Evolutionary conservation across 2,888 invertebrate genomes (phyloP), one percentile per base, ranked within the genome.

Genomic region (Drosophila mimica): DNA sequence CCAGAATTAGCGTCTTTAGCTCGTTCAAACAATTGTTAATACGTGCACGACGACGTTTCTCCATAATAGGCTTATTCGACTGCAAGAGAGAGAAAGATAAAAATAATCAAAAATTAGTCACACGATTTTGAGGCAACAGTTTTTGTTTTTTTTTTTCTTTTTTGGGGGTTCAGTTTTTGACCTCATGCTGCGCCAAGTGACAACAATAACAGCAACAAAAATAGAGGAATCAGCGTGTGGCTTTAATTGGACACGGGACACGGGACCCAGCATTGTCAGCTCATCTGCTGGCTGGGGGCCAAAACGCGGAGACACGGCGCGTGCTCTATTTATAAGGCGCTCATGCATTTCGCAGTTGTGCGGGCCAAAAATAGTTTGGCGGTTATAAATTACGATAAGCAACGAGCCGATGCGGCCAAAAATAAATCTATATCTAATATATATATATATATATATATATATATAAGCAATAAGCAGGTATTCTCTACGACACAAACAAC

Each of bases 41-140:
- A 90, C 98, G 95, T 63, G 98, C 98, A 82, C 98, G 95, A 81
- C 98, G 94, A 85, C 97, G 95, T 93, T 98, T 98, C 93, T 98
- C 98, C 97, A 98, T 98, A 85, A 98, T 97, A 36, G 98, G 98
- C 92, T 98, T 98, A 91, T 97, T 97, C 64, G 96, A 97, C 98
- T 98, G 95, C 80, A 95, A 87, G 28, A 53, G 30, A 48, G 4
- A 60, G 25, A 56, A 40, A 65, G 15, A 54, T 1, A 11, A n/a
- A 63, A 67, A 68, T 36, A 70, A 25, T 62, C 17, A 28, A 52
- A 52, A 73, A 82, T 89, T 89, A 90, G 88, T 79, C 76, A 79
- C 69, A 66, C 54, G 61, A 25, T 38, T 59, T 43, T 3, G 31
- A 31, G 20, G 15, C n/a, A 31, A 49, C 13, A 6, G 31, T 28